These are phyloP conservation scores for Epistrophella euchroma DNA, from an alignment of 2,888 invertebrate species.

Conservation along the genomic window DNA sequence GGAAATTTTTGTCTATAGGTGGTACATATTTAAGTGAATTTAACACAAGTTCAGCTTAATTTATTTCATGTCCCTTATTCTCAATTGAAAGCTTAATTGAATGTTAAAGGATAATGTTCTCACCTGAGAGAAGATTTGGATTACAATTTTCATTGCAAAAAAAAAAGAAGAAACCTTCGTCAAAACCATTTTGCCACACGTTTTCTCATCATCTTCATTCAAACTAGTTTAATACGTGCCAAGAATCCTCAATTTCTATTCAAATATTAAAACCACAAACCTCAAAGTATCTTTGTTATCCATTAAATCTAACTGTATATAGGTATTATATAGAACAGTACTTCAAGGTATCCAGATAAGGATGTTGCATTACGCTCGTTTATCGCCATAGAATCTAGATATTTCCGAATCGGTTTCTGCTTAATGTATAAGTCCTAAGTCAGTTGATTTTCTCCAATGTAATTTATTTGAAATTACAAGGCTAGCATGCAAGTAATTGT, in stretches of 20 bases:
- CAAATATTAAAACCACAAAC: constrained; percentile 37
- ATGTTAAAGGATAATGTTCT: constrained; percentile 16
- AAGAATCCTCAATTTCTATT: constrained; percentile 32
- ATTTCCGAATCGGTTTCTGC: constrained; percentile 31
- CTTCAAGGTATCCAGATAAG: background rate
- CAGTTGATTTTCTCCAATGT: constrained; percentile 26
- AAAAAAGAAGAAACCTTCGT: background rate
- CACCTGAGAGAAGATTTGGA: constrained; percentile 1
- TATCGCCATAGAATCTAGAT: constrained; percentile 19
- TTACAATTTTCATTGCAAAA: background rate
- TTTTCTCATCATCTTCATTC: constrained; percentile 33
- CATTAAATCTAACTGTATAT: constrained; percentile 26
- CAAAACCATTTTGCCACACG: constrained; percentile 29
- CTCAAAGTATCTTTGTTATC: constrained; percentile 45
- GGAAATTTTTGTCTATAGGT: background rate
- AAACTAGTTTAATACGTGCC: constrained; percentile 19
- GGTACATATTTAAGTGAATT: background rate
- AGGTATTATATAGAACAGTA: background rate
- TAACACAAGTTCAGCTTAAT: background rate
- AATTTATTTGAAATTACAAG: constrained; percentile 48
- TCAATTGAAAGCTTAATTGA: constrained; percentile 14
- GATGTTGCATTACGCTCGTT: constrained; percentile 41
- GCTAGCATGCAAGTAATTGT: background rate
- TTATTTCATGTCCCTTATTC: background rate
- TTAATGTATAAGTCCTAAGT: background rate